phyloP scores from a whole-genome alignment of 2,113 vertebrate genomes.

The Austrofundulus limnaeus region DNA sequence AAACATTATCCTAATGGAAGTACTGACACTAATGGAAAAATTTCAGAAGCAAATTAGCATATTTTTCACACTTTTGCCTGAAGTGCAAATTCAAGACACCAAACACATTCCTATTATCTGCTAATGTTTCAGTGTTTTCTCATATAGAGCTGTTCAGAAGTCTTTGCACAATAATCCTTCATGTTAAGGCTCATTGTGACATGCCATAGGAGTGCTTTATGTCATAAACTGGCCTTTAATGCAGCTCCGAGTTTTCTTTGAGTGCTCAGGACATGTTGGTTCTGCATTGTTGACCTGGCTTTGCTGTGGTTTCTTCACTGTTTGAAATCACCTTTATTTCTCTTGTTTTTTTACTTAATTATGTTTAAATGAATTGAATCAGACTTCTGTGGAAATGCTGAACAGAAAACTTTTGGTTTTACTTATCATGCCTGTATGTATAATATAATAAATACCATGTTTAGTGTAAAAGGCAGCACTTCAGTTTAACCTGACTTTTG shows the following conservation, averaged over 20 bases:
- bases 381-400: slow-evolving; percentile 29
- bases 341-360: slow-evolving; percentile 1
- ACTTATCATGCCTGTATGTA: background rate
- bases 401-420: no score
- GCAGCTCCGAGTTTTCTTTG: background rate
- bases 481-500: background rate
- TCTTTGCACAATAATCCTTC: slow-evolving; percentile 9
- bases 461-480: slow-evolving; percentile 17
- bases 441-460: no score
- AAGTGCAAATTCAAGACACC: background rate
- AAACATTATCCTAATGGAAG: background rate
- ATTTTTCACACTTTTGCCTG: background rate
- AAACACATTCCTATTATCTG: background rate
- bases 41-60: background rate
- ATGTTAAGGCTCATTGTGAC: slow-evolving; percentile 34
- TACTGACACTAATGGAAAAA: background rate
- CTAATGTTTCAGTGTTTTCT: background rate
- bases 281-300: slow-evolving; percentile 14
- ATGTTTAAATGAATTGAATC: slow-evolving; percentile 1
- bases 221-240: slow-evolving; percentile 6
- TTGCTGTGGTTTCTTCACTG: slow-evolving; percentile 12
- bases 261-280: slow-evolving; percentile 4
- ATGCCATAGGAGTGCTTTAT: background rate
- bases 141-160: background rate
- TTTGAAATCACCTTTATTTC: slow-evolving; percentile 15